Base-by-base conservation (phyloP, 2,888 invertebrate genomes). In the Drosophila putrida region DNA sequence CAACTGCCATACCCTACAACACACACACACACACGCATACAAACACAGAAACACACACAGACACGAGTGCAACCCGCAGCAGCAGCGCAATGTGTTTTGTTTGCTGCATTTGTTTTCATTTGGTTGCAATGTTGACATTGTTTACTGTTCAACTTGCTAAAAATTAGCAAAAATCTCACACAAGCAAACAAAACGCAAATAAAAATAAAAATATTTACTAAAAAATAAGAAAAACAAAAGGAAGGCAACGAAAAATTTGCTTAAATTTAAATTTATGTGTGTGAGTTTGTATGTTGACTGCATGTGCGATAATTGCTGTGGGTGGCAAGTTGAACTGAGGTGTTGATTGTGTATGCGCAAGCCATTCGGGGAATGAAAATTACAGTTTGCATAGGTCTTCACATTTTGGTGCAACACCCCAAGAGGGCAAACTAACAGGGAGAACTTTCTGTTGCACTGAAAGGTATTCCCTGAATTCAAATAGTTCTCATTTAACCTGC, bases 91-190 rank as follows among this genome's bases (percentile, higher is more conserved):
- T 77, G 83, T 86, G 87, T 86, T 86, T 78, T 85, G 86, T 82
- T 88, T 71, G 86, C 75, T 82, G 83, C 90, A 85, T 85, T 85
- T 89, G 90, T 85, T 85, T 85, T 89, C 90, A 85, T 85, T 85
- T 85, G 86, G 83, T 76, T 75, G 74, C 80, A 80, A 71, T 68
- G 88, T 75, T 88, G 78, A 82, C 89, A 88, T 80, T 85, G 90
- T 89, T 85, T 89, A 85, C 84, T 82, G 84, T 85, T 89, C 88
- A 85, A 85, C 88, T 85, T 85, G 86, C 64, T 73, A 71, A 82
- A 80, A 89, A 84, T 84, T 81, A 87, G 82, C 71, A 77, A 81
- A 84, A 88, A 88, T 82, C 75, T 84, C 88, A 78, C 73, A 74
- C 54, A 20, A 63, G 50, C 54, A 60, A 58, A 50, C 54, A 47